Conservation (phyloP, 92 coral and sea anemone genomes). For the Palythoa caribaeorum region DNA sequence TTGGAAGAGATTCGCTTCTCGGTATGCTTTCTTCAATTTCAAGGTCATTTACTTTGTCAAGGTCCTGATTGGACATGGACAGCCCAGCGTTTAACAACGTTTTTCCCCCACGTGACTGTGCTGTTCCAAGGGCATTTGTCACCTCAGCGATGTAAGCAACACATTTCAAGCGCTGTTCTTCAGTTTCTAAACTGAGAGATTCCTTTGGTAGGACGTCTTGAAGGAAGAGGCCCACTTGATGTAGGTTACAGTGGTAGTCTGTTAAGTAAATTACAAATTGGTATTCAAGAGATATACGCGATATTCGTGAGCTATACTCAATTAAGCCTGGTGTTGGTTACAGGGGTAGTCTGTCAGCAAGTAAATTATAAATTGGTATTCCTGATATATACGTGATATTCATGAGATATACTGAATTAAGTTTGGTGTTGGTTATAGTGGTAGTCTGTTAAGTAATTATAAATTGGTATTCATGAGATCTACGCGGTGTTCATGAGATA, state of each 20-base stretch:
- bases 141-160: conserved; percentile 72
- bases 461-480: neutral
- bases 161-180: conserved; percentile 77
- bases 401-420: too few species aligned
- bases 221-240: conserved; percentile 75
- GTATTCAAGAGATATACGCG: neutral
- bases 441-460: conserved; percentile 56
- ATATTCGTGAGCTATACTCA: too few species aligned
- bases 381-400: neutral
- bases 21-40: conserved; percentile 68
- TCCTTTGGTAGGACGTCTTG: conserved; percentile 82
- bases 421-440: conserved; percentile 64
- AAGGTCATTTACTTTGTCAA: conserved; percentile 67
- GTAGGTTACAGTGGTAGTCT: conserved; percentile 76
- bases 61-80: conserved; percentile 78
- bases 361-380: neutral
- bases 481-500: too few species aligned
- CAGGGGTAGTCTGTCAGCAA: conserved; percentile 66
- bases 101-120: conserved; percentile 48
- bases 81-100: conserved; percentile 71
- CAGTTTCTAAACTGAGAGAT: conserved; percentile 84
- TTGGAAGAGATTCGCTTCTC: conserved; percentile 87
- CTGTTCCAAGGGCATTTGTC: conserved; percentile 68
- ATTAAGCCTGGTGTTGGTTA: conserved; percentile 54
- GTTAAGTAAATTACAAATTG: neutral